Base-by-base conservation (phyloP, 2,113 vertebrate genomes). In the Sitta europaea region DNA sequence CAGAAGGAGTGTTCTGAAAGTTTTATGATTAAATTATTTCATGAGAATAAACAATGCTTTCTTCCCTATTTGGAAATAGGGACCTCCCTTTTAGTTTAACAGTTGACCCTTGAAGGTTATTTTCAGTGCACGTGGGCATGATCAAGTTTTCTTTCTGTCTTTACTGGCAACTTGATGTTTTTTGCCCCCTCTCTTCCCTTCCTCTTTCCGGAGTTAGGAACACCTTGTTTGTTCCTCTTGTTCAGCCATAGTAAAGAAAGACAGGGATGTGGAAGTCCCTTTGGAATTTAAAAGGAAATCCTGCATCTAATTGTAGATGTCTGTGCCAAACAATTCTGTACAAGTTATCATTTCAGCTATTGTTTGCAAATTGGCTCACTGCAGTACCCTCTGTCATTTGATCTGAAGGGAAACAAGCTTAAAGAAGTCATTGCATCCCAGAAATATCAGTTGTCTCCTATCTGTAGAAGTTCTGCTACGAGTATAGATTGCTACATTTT, bases 231-330 rank as follows among this genome's bases (percentile, higher is more conserved):
- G 62, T 95, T 96, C 81, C 71, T 92, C 40, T 7, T 70, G 94
- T 74, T 96, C 65, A 79, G 17, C 77, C 22, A 3, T 66, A n/a
- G 82, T 85, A 86, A 83, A 90, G 84, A 88, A 96, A 91, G 85
- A 70, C 72, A 35, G 89, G 92, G 94, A 92, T 80, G 79, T 86
- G 71, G 87, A 86, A 95, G 65, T 92, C 89, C 82, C 89, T 81
- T 59, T 89, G 87, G 92, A 94, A 82, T 95, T 94, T 58, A 27
- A 77, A 80, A 95, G 92, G 95, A 97, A 96, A 96, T 96, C 92
- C 96, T 92, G 93, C 75, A 40, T 78, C 90, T 96, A 77, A 94
- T 80, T 96, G 79, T 95, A 71, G 86, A 86, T 38, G 43, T 66
- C 75, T 90, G 75, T 94, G 90, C 85, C 68, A 90, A 77, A 95